Percentiles rank a stretch among this genome's conserved stretches.
Conservation (phyloP, 2,797 vertebrate genomes). For the Chromobotia macracanthus region DNA sequence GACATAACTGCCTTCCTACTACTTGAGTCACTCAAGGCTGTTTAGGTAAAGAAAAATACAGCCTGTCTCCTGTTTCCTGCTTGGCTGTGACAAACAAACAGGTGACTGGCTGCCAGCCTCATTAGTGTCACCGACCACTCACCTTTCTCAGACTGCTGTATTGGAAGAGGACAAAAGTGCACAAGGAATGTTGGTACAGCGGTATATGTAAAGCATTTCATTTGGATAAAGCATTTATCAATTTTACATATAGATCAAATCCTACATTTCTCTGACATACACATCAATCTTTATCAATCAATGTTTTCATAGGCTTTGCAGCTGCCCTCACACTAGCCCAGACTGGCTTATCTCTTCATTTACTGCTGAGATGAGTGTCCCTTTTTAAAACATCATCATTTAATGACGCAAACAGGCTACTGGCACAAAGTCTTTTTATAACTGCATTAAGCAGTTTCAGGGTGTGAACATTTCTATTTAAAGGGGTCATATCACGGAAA, state of each 20-base stretch:
- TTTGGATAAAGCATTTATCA: neutral
- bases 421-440: constrained; percentile 15
- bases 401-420: constrained; percentile 21
- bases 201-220: constrained; percentile 19
- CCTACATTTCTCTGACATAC: neutral
- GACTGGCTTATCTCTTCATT: constrained; percentile 41
- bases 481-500: neutral
- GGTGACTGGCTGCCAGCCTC: constrained; percentile 11
- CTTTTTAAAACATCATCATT: neutral
- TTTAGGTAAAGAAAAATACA: neutral
- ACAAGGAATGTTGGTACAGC: constrained; percentile 7
- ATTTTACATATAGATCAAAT: constrained; percentile 21
- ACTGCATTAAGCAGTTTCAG: constrained; percentile 12
- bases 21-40: constrained; percentile 1
- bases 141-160: constrained; percentile 10
- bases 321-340: constrained; percentile 6
- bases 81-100: constrained; percentile 34
- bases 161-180: constrained; percentile 17
- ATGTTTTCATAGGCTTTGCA: neutral
- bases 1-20: constrained; percentile 32
- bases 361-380: neutral
- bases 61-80: constrained; percentile 13
- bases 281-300: neutral
- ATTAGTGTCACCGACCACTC: constrained; percentile 45
- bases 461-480: neutral